Evolutionary conservation across 2,888 invertebrate genomes (phyloP).

Genomic region (Ichneumoninae sp.): DNA sequence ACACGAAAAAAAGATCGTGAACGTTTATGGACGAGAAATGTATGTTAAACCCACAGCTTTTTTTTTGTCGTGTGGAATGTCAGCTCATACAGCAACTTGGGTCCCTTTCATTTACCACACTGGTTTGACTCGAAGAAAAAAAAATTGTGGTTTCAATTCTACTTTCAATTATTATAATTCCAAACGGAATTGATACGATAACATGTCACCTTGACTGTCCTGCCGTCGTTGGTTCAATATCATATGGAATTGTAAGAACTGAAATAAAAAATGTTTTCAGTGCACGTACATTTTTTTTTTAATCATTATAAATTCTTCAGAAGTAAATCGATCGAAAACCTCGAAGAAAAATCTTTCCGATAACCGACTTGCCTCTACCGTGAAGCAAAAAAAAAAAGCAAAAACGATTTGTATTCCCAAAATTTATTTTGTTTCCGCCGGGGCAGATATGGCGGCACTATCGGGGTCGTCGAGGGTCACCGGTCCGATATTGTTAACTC

Average conservation of each 20-base stretch:
- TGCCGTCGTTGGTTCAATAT: no score
- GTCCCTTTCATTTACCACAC: background rate
- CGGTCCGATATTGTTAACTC: slow-evolving; percentile 16
- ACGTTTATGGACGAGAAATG: background rate
- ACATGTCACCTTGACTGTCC: no score
- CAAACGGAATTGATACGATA: no score
- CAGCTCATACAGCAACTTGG: background rate
- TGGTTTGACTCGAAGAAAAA: no score
- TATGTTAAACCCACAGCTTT: background rate
- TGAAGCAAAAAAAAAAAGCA: background rate
- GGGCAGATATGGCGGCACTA: background rate
- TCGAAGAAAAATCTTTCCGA: background rate
- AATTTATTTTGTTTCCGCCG: slow-evolving; percentile 2
- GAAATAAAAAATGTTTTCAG: no score
- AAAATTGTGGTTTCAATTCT: no score
- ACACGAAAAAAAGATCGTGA: background rate
- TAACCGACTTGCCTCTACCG: background rate
- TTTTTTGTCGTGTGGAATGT: background rate
- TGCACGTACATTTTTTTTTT: background rate
- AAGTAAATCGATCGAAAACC: background rate
- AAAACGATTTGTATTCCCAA: slow-evolving; percentile 17
- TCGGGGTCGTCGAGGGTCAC: slow-evolving; percentile 15
- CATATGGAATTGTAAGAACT: no score
- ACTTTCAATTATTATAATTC: no score
- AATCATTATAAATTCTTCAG: background rate